Evolutionary conservation across 2,113 vertebrate species (phyloP).

Genomic region (Opisthocomus hoazin): DNA sequence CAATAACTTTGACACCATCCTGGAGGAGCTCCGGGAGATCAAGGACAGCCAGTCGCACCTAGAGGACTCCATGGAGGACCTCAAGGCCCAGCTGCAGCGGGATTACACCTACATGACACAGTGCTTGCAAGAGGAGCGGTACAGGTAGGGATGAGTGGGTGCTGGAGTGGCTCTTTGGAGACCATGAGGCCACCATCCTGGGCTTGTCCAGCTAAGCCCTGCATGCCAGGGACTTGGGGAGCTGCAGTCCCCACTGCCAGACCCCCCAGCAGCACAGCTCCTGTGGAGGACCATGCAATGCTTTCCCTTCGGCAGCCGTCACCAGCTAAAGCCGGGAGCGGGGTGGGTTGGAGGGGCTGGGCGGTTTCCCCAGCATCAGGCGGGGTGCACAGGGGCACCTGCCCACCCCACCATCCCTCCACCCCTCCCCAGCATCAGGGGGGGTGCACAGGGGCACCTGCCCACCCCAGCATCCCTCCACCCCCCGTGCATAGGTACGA

Average conservation of each 20-base stretch:
- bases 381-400: fast-evolving
- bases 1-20: slow-evolving; percentile 85
- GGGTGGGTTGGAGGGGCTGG: background rate
- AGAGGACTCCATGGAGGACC: slow-evolving; percentile 95
- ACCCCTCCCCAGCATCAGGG: too few relatives aligned
- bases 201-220: background rate
- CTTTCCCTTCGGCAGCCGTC: background rate
- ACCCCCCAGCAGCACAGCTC: background rate
- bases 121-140: slow-evolving; percentile 94
- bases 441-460: fast-evolving
- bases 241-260: background rate
- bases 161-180: background rate
- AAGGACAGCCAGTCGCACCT: slow-evolving; percentile 91
- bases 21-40: slow-evolving; percentile 93
- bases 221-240: background rate
- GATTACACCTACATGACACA: slow-evolving; percentile 98
- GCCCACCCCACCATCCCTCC: background rate
- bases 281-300: fast-evolving
- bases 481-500: slow-evolving; percentile 78
- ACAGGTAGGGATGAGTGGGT: slow-evolving; percentile 72
- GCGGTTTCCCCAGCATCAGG: fast-evolving
- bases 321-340: background rate
- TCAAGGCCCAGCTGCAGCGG: slow-evolving; percentile 91
- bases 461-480: background rate
- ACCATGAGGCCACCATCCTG: fast-evolving